phyloP scores from a whole-genome alignment of 2,888 invertebrate genomes.

The Ormyrus pomaceus region DNA sequence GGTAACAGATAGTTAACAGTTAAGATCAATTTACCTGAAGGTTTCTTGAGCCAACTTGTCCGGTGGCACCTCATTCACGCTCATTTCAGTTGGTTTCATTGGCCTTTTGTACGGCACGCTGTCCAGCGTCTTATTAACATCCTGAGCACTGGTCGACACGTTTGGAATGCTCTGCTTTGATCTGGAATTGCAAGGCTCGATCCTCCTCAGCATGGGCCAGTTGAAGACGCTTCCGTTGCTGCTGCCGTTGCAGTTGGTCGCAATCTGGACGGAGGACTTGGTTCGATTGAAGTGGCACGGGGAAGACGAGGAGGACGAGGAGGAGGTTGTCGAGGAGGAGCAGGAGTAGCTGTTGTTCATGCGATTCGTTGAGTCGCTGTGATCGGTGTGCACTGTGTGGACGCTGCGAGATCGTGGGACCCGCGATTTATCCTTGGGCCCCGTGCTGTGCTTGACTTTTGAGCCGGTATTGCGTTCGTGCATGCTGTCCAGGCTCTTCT shows the following conservation, averaged over 20 bases:
- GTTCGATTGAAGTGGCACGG: conserved; percentile 72
- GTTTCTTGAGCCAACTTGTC: conserved; percentile 83
- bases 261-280: conserved; percentile 75
- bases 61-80: conserved; percentile 76
- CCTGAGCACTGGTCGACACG: conserved; percentile 52
- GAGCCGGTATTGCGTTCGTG: conserved; percentile 66
- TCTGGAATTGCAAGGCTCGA: conserved; percentile 65
- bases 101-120: conserved; percentile 72
- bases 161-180: conserved; percentile 13
- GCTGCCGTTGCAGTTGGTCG: conserved; percentile 69
- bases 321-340: conserved; percentile 58
- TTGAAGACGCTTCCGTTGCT: conserved; percentile 75
- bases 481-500: conserved; percentile 80
- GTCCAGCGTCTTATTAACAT: conserved; percentile 64
- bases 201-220: conserved; percentile 77
- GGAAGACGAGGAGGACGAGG: conserved; percentile 56
- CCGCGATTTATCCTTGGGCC: conserved; percentile 58
- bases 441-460: not conserved
- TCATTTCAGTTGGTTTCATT: conserved; percentile 63
- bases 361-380: conserved; percentile 63
- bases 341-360: conserved; percentile 51
- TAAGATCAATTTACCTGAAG: conserved; percentile 72
- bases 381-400: conserved; percentile 73
- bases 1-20: too few species aligned
- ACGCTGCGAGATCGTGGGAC: conserved; percentile 78